Evolutionary conservation across 1,140 invertebrate genomes (phyloP).

Genomic region (Drosophila ficusphila): DNA sequence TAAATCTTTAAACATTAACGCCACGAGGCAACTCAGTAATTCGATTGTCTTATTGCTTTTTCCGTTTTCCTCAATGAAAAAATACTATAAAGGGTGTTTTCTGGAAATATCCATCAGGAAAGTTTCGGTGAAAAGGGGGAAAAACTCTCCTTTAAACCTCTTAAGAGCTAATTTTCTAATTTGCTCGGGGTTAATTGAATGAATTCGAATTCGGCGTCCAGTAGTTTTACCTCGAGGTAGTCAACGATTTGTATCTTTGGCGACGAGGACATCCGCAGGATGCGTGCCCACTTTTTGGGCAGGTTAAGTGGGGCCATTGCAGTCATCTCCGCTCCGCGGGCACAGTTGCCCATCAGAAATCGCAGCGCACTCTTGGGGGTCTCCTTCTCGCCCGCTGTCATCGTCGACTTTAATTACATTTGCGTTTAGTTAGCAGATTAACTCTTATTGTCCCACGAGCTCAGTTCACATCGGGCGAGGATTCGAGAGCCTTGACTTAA

Average conservation of each 20-base stretch:
- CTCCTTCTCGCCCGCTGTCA: constrained; percentile 35
- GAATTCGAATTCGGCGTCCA: background rate
- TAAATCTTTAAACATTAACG: constrained; percentile 50
- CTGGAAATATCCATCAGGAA: background rate
- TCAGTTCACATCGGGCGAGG: background rate
- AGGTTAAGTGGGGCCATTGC: constrained; percentile 84
- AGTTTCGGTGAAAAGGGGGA: background rate
- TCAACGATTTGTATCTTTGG: constrained; percentile 85
- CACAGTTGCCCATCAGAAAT: constrained; percentile 73
- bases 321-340: constrained; percentile 49
- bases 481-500: constrained; percentile 4
- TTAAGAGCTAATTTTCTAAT: constrained; percentile 22
- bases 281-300: constrained; percentile 86
- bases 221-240: constrained; percentile 84
- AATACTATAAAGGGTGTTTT: background rate
- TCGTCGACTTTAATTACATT: constrained; percentile 53
- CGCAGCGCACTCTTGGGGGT: constrained; percentile 66
- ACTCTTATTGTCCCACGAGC: constrained; percentile 4
- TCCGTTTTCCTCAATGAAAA: background rate
- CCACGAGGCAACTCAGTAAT: background rate
- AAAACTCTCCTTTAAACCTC: background rate
- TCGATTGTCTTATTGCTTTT: constrained; percentile 5
- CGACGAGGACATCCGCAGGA: constrained; percentile 84
- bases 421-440: constrained; percentile 30
- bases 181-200: constrained; percentile 9